Conservation (phyloP, 2,888 invertebrate genomes). For the Archips crataeganus region DNA sequence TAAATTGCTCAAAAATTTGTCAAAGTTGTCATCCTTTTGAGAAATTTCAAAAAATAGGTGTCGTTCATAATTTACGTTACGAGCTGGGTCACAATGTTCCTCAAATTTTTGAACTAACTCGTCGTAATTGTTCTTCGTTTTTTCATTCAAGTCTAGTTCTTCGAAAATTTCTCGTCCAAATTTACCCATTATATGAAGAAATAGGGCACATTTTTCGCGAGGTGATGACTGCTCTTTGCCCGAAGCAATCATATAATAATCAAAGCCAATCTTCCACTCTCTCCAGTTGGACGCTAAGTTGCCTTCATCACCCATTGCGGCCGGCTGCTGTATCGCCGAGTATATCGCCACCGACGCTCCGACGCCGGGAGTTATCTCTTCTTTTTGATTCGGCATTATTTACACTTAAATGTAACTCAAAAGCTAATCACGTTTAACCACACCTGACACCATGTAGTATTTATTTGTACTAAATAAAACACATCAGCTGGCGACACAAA, state of each 20-base stretch:
- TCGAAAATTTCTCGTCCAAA: slow-evolving; percentile 2
- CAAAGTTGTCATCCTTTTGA: not conserved
- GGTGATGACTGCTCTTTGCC: slow-evolving; percentile 6
- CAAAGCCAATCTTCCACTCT: slow-evolving; percentile 18
- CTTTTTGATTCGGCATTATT: not conserved
- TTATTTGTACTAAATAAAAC: too few relatives aligned
- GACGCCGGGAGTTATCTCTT: not conserved
- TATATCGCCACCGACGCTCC: not conserved
- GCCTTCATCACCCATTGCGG: slow-evolving; percentile 1
- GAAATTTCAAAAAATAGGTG: not conserved
- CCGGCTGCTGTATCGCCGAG: slow-evolving; percentile 15
- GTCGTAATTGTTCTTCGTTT: slow-evolving; percentile 4
- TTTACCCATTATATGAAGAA: slow-evolving; percentile 47
- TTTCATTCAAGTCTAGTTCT: slow-evolving; percentile 34
- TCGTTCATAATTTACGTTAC: not conserved
- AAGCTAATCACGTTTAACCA: not conserved
- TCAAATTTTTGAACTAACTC: slow-evolving; percentile 31
- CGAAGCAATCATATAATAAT: slow-evolving; percentile 25
- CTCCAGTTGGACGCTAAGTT: slow-evolving; percentile 21
- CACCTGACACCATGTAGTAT: slow-evolving; percentile 4
- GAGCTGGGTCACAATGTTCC: not conserved
- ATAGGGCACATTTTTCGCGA: slow-evolving; percentile 42
- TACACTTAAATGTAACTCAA: slow-evolving; percentile 6
- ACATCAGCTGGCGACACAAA: too few relatives aligned
- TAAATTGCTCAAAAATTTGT: not conserved